phyloP scores from a whole-genome alignment of 2,888 invertebrate species.

The Cacoxenus indagator region DNA sequence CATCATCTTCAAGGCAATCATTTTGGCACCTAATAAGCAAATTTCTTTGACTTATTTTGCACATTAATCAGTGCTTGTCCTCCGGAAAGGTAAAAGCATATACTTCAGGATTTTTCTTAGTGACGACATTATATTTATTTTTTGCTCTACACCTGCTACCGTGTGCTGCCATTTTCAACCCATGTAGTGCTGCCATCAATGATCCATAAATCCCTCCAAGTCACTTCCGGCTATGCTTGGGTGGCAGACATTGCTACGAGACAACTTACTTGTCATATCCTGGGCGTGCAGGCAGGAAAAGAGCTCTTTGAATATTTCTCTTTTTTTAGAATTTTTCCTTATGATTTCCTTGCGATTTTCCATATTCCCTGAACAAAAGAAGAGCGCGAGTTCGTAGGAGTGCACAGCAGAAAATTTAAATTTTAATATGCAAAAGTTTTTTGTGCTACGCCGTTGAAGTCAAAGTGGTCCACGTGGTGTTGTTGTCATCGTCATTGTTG shows the following conservation, averaged over 20 bases:
- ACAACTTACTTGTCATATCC: conserved; percentile 45
- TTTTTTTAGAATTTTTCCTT: conserved; percentile 60
- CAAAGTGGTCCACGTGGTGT: not conserved
- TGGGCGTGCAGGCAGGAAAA: conserved; percentile 29
- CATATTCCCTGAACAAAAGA: conserved; percentile 30
- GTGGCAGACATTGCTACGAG: not conserved
- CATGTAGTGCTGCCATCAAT: not conserved
- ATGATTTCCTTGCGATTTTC: conserved; percentile 56
- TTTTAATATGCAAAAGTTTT: conserved; percentile 36
- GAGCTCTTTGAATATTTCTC: conserved; percentile 44
- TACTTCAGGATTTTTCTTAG: too few relatives aligned
- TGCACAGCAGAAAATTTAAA: conserved; percentile 9
- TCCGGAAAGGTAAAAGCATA: too few relatives aligned
- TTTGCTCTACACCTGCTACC: not conserved
- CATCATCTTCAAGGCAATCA: too few relatives aligned
- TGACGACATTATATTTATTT: too few relatives aligned
- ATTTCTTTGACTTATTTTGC: too few relatives aligned
- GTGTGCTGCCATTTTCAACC: not conserved
- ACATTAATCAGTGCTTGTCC: too few relatives aligned
- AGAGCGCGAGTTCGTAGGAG: not conserved
- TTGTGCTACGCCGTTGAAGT: conserved; percentile 7
- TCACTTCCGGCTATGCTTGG: not conserved
- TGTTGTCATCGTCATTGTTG: not conserved
- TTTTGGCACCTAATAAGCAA: too few relatives aligned
- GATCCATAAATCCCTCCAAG: conserved; percentile 2